Evolutionary conservation across 2,888 invertebrate species (phyloP).

Genomic region (Iphiclides podalirius): DNA sequence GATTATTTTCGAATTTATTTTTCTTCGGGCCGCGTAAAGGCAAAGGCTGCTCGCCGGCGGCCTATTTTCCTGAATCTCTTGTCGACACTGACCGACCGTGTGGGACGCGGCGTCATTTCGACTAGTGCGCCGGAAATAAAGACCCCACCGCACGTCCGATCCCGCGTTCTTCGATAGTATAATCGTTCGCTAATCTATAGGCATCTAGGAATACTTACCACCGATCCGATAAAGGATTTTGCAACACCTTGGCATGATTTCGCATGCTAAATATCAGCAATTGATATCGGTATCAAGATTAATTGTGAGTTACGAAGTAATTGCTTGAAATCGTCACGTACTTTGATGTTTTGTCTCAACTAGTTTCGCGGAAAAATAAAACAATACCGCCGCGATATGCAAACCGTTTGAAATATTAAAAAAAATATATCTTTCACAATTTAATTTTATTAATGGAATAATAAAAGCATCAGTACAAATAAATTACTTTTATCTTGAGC

Average conservation of each 20-base stretch:
- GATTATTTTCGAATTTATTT: slow-evolving; percentile 45
- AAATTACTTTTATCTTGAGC: no score
- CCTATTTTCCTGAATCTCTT: slow-evolving; percentile 63
- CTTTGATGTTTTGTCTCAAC: not conserved
- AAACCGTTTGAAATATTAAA: no score
- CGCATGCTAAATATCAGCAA: not conserved
- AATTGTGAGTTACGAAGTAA: no score
- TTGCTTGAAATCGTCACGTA: not conserved
- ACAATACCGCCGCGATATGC: no score
- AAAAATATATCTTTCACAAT: no score
- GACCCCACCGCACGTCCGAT: slow-evolving; percentile 17
- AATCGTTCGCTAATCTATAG: slow-evolving; percentile 4
- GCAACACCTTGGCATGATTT: not conserved
- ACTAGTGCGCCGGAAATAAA: slow-evolving; percentile 19
- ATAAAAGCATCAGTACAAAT: no score
- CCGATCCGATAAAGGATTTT: not conserved
- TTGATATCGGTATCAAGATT: not conserved
- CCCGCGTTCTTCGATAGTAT: slow-evolving; percentile 4
- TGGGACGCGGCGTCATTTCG: slow-evolving; percentile 14
- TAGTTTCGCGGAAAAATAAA: no score
- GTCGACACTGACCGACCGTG: slow-evolving; percentile 46
- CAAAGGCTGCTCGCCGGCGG: slow-evolving; percentile 46
- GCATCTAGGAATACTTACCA: not conserved
- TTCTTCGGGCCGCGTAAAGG: slow-evolving; percentile 47
- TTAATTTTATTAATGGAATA: no score